phyloP scores from a whole-genome alignment of 53 echinoderm and acorn worm genomes.

The Echinarachnius parma region DNA sequence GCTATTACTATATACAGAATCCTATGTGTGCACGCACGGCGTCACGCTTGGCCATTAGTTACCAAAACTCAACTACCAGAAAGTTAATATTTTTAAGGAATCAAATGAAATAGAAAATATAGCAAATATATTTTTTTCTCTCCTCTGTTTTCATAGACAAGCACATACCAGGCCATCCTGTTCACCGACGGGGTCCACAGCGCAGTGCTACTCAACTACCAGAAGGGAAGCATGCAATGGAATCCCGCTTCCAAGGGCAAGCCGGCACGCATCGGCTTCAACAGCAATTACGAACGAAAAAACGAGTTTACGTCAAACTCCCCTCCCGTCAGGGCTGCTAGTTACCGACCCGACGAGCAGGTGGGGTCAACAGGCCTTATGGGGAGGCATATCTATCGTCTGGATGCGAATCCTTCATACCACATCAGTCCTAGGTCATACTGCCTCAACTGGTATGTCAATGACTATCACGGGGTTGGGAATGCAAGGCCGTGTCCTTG shows the following conservation, averaged over 20 bases:
- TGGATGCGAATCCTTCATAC: background rate
- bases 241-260: background rate
- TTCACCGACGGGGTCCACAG: background rate
- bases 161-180: background rate
- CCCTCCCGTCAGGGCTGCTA: background rate
- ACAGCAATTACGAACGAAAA: background rate
- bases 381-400: background rate
- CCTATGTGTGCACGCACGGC: too few relatives aligned
- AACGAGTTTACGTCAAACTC: background rate
- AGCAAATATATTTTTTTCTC: background rate
- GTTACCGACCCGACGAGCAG: background rate
- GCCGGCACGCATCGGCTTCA: background rate
- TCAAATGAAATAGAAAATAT: too few relatives aligned
- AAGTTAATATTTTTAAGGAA: too few relatives aligned
- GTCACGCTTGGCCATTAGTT: too few relatives aligned
- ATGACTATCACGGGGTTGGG: too few relatives aligned
- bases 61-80: too few relatives aligned
- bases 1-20: too few relatives aligned
- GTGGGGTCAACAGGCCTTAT: background rate
- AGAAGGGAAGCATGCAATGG: background rate
- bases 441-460: background rate
- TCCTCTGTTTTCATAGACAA: background rate
- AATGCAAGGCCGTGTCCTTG: background rate
- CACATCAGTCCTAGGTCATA: background rate
- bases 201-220: background rate